Percentiles rank a stretch among this genome's conserved stretches.
These are phyloP conservation scores for Gonatopus flavifemur DNA, from an alignment of 1,140 invertebrate species.

Conservation along the genomic window DNA sequence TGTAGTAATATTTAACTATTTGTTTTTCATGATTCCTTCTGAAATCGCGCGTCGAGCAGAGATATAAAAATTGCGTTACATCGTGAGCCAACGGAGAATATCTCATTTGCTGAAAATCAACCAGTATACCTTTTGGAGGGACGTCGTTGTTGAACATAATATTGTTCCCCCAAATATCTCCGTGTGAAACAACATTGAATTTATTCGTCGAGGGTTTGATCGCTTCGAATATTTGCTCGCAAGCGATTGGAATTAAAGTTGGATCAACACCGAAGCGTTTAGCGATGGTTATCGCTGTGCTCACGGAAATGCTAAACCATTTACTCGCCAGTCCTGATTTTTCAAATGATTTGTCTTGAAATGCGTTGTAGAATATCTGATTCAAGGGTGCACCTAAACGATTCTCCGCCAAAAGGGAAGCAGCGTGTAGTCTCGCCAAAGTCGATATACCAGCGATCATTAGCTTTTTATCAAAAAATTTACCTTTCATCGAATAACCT, in stretches of 20 bases:
- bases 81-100: constrained; percentile 60
- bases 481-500: constrained; percentile 44
- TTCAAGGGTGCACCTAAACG: constrained; percentile 44
- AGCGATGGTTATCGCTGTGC: constrained; percentile 32
- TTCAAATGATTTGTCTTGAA: constrained; percentile 57
- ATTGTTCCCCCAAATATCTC: constrained; percentile 67
- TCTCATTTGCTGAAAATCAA: constrained; percentile 64
- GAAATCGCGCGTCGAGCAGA: constrained; percentile 40
- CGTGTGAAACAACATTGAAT: constrained; percentile 63
- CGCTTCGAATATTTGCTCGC: constrained; percentile 48
- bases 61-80: constrained; percentile 46
- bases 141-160: constrained; percentile 54
- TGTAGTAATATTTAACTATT: constrained; percentile 49
- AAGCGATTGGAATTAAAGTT: constrained; percentile 37
- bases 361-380: constrained; percentile 49
- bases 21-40: constrained; percentile 30
- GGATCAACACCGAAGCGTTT: constrained; percentile 35
- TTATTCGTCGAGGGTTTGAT: constrained; percentile 54
- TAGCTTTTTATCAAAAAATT: constrained; percentile 55
- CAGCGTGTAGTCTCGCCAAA: constrained; percentile 61
- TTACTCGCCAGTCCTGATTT: constrained; percentile 22
- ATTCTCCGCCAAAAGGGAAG: constrained; percentile 60
- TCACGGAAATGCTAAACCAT: constrained; percentile 37
- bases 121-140: constrained; percentile 58
- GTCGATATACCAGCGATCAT: constrained; percentile 55